These are phyloP conservation scores for Brachionus angularis DNA, from an alignment of 1,140 invertebrate genomes.

Conservation along the genomic window DNA sequence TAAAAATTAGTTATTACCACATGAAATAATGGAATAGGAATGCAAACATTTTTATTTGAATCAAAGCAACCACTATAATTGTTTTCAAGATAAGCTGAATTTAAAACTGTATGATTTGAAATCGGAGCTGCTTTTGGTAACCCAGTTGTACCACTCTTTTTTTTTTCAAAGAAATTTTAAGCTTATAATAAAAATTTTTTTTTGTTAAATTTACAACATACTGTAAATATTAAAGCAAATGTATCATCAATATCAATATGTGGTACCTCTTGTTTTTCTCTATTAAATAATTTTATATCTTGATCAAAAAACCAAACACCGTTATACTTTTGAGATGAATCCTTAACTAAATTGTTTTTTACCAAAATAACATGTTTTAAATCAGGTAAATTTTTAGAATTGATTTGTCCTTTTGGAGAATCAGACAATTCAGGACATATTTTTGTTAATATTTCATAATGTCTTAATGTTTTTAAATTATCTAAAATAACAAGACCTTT, in stretches of 20 bases:
- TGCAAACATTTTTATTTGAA: slow-evolving; percentile 63
- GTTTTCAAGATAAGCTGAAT: slow-evolving; percentile 72
- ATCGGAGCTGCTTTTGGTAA: slow-evolving; percentile 77
- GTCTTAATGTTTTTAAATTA: slow-evolving; percentile 26
- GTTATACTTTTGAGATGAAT: neutral
- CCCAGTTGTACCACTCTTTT: slow-evolving; percentile 60
- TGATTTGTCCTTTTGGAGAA: neutral
- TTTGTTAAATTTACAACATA: neutral
- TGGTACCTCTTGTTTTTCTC: neutral
- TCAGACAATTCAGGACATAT: slow-evolving; percentile 11
- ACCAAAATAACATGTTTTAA: slow-evolving; percentile 28
- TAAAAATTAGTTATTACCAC: neutral
- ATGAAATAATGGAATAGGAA: slow-evolving; percentile 67
- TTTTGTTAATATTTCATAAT: slow-evolving; percentile 10
- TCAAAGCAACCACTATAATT: slow-evolving; percentile 63
- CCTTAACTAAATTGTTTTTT: neutral
- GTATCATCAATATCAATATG: slow-evolving; percentile 33
- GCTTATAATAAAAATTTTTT: neutral
- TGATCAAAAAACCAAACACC: slow-evolving; percentile 2
- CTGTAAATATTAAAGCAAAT: slow-evolving; percentile 28
- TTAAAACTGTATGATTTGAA: slow-evolving; percentile 75
- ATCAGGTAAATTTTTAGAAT: slow-evolving; percentile 5
- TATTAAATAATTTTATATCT: neutral
- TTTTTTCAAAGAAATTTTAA: neutral
- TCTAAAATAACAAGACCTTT: slow-evolving; percentile 23